These are phyloP conservation scores for Scaptomyza pallida DNA, from an alignment of 1,140 invertebrate genomes.

Conservation along the genomic window DNA sequence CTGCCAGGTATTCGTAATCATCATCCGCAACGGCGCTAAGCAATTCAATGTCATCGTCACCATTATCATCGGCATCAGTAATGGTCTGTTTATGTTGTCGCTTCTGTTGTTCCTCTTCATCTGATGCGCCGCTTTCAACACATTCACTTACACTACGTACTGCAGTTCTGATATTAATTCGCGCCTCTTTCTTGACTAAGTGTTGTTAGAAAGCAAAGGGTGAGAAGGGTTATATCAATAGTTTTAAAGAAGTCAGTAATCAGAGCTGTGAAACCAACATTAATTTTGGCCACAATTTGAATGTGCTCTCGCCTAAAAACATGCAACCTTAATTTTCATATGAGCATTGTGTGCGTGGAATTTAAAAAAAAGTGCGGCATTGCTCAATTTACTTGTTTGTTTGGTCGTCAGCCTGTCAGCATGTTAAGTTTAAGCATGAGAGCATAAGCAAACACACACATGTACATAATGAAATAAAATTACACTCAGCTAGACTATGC, in stretches of 20 bases:
- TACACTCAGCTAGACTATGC: slow-evolving; percentile 46
- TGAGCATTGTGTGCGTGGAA: slow-evolving; percentile 61
- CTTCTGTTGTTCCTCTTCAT: slow-evolving; percentile 38
- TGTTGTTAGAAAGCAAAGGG: background rate
- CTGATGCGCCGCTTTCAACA: slow-evolving; percentile 60
- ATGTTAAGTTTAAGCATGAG: slow-evolving; percentile 70
- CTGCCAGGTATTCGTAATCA: slow-evolving; percentile 81
- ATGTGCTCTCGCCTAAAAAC: slow-evolving; percentile 67
- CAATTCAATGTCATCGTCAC: slow-evolving; percentile 66
- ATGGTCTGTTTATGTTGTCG: slow-evolving; percentile 12
- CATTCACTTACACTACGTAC: slow-evolving; percentile 82
- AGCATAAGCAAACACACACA: slow-evolving; percentile 34
- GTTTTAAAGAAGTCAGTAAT: slow-evolving; percentile 66
- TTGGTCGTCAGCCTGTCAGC: slow-evolving; percentile 33
- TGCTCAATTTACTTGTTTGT: slow-evolving; percentile 80
- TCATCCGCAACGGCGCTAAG: slow-evolving; percentile 62
- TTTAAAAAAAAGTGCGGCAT: slow-evolving; percentile 39
- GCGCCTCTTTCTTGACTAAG: slow-evolving; percentile 48
- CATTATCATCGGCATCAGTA: slow-evolving; percentile 41
- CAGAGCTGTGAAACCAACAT: slow-evolving; percentile 60
- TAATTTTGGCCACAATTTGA: slow-evolving; percentile 64
- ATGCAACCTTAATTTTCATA: slow-evolving; percentile 81
- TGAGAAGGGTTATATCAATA: slow-evolving; percentile 38
- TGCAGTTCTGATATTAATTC: slow-evolving; percentile 68
- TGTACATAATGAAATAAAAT: slow-evolving; percentile 14